These are phyloP conservation scores for Bungarus multicinctus DNA, from an alignment of 2,113 vertebrate genomes.

Conservation along the genomic window DNA sequence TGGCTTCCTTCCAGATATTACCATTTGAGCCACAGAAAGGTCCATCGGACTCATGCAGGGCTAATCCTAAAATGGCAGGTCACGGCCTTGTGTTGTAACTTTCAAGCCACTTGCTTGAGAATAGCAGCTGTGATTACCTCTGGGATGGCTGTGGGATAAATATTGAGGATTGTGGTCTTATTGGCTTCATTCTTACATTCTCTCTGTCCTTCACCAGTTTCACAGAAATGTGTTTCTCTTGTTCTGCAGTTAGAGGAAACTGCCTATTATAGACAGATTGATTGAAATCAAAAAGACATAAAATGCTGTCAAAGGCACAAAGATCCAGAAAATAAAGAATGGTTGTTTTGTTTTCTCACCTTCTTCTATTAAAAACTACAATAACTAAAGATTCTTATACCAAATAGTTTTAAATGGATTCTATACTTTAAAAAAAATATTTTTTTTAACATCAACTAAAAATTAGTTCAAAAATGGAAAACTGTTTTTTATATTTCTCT, in stretches of 20 bases:
- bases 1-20: neutral
- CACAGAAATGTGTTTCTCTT: conserved; percentile 29
- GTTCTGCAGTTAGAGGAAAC: neutral
- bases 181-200: neutral
- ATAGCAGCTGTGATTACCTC: neutral
- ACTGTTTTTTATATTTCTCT: neutral
- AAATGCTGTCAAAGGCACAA: neutral
- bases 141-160: neutral
- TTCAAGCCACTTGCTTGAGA: neutral
- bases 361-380: neutral
- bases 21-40: neutral
- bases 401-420: conserved; percentile 3
- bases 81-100: neutral
- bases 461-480: conserved; percentile 5
- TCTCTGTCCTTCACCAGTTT: conserved; percentile 14
- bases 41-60: neutral
- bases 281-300: neutral
- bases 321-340: neutral
- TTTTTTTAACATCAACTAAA: neutral
- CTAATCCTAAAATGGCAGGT: conserved; percentile 24
- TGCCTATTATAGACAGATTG: neutral
- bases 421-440: neutral
- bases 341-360: conserved; percentile 1
- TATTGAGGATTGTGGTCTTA: neutral
- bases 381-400: neutral